Percentiles rank a stretch among this genome's conserved stretches.
phyloP scores from a whole-genome alignment of 2,888 invertebrate species.

The Therioaphis trifolii region DNA sequence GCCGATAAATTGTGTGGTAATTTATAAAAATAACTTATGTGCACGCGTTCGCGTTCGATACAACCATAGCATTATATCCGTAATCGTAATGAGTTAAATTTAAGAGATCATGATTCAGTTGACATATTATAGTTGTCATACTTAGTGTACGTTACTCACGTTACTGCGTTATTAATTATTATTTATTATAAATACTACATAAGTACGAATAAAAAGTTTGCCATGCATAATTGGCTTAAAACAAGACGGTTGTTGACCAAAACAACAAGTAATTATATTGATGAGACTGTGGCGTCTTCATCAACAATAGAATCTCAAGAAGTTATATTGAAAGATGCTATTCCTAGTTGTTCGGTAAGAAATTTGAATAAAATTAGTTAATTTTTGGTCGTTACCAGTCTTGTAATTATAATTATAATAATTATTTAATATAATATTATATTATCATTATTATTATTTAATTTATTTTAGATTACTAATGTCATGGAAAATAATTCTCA shows the following conservation, averaged over 20 bases:
- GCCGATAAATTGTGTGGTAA: slow-evolving; percentile 9
- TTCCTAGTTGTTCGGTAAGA: slow-evolving; percentile 35
- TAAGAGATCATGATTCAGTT: background rate
- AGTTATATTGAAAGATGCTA: slow-evolving; percentile 38
- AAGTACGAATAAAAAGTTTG: background rate
- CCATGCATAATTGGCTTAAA: slow-evolving; percentile 5
- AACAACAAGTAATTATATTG: slow-evolving; percentile 7
- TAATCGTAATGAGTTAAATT: slow-evolving; percentile 18
- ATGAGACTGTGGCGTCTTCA: slow-evolving; percentile 15
- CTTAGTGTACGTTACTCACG: slow-evolving; percentile 12
- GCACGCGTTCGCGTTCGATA: slow-evolving; percentile 3
- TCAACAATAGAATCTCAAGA: slow-evolving; percentile 20
- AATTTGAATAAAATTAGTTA: slow-evolving; percentile 8
- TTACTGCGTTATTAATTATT: slow-evolving; percentile 28
- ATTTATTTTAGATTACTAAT: slow-evolving; percentile 18
- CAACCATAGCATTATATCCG: background rate
- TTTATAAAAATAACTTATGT: slow-evolving; percentile 31
- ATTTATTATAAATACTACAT: slow-evolving; percentile 4
- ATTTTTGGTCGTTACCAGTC: background rate
- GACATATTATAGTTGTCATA: slow-evolving; percentile 13
- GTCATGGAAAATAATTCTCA: background rate
- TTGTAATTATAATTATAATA: no score
- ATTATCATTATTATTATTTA: no score
- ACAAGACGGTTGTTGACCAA: slow-evolving; percentile 17
- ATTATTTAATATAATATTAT: no score